Evolutionary conservation across 2,888 invertebrate species (phyloP).

Genomic region (Acrobasis repandana): DNA sequence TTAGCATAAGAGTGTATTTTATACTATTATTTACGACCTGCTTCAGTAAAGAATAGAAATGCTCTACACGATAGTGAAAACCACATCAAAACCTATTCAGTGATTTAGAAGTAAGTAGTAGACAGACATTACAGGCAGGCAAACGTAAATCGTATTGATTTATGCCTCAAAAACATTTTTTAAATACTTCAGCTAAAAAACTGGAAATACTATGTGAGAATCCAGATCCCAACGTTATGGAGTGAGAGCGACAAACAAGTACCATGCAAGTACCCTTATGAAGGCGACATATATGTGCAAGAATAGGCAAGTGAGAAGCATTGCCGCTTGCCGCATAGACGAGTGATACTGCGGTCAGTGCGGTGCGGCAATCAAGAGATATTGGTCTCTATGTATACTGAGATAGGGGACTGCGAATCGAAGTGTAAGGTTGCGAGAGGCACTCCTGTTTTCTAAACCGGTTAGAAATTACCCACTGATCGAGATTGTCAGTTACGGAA

Average conservation of each 20-base stretch:
- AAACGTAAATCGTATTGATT: too few relatives aligned
- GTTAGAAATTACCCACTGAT: conserved; percentile 82
- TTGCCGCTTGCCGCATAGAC: conserved; percentile 19
- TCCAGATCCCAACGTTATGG: conserved; percentile 50
- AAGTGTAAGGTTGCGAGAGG: conserved; percentile 32
- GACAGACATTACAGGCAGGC: too few relatives aligned
- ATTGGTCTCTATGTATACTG: conserved; percentile 16
- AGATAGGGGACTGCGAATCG: conserved; percentile 25
- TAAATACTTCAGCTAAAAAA: conserved; percentile 19
- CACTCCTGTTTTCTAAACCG: conserved; percentile 80
- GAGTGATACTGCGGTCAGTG: conserved; percentile 26
- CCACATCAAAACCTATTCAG: too few relatives aligned
- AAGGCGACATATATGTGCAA: conserved; percentile 41
- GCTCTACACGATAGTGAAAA: too few relatives aligned
- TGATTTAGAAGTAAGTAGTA: too few relatives aligned
- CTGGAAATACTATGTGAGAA: conserved; percentile 43
- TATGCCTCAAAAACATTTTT: too few relatives aligned
- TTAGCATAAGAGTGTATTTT: too few relatives aligned
- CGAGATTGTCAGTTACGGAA: conserved; percentile 78
- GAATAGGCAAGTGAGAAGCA: conserved; percentile 45
- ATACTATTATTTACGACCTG: too few relatives aligned
- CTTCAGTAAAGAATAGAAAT: too few relatives aligned
- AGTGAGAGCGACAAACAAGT: conserved; percentile 60
- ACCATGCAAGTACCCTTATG: conserved; percentile 29
- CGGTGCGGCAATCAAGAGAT: conserved; percentile 30